These are phyloP conservation scores for Zaprionus kolodkinae DNA, from an alignment of 1,140 invertebrate species.

Conservation along the genomic window DNA sequence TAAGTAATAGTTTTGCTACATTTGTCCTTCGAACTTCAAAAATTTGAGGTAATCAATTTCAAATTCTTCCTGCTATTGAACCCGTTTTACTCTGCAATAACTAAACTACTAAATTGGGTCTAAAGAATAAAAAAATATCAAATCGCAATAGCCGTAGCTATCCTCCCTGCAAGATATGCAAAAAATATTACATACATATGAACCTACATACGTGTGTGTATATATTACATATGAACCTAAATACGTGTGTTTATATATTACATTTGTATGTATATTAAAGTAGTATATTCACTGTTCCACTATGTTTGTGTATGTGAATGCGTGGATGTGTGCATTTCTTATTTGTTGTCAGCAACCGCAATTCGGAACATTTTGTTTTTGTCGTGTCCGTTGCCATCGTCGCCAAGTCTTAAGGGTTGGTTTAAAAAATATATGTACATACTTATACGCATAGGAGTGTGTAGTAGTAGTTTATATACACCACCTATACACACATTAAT, in stretches of 20 bases:
- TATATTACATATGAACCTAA: too few species aligned
- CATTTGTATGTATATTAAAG: conserved; percentile 6
- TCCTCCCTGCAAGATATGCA: not conserved
- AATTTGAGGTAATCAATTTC: too few species aligned
- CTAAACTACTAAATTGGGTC: too few species aligned
- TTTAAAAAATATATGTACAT: conserved; percentile 12
- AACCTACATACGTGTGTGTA: not conserved
- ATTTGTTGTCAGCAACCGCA: conserved; percentile 34
- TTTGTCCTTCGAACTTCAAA: too few species aligned
- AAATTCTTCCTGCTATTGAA: too few species aligned
- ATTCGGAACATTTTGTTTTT: conserved; percentile 41
- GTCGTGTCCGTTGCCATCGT: conserved; percentile 38
- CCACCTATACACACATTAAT: not conserved
- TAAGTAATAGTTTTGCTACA: too few species aligned
- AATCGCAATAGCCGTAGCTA: not conserved
- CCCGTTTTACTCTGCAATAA: too few species aligned
- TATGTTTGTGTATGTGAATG: not conserved
- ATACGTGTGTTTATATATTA: not conserved
- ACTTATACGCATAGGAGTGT: not conserved
- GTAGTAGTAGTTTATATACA: not conserved
- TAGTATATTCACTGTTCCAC: not conserved
- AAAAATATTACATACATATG: not conserved
- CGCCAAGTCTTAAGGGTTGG: conserved; percentile 40
- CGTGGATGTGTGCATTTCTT: conserved; percentile 9
- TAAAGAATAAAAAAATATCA: too few species aligned